Base-by-base conservation (phyloP, 1,140 invertebrate genomes). In the Magallana ariakensis region DNA sequence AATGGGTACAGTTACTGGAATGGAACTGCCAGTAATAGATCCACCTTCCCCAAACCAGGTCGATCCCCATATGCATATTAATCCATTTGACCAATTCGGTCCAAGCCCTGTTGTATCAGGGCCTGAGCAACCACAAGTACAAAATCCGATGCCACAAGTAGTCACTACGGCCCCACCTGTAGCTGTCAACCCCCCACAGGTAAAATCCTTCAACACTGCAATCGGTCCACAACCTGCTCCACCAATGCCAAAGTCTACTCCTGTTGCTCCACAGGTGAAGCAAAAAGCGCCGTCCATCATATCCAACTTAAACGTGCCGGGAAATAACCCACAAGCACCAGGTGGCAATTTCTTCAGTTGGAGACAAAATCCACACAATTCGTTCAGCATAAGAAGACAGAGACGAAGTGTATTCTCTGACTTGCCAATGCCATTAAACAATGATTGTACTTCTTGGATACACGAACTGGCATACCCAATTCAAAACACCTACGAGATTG, bases 401-500 rank as follows among this genome's bases (percentile, higher is more conserved):
- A 75, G 33, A 75, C 66, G 66, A 13, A 75, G 66, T 75, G 66
- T 75, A 10, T 13, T 10, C 5, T 13, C 22, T 13, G 15, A 26
- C 9, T 33, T 33, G 66, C 66, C 66, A 8, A 26, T 11, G 22
- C 66, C 66, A 33, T 13, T 75, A 13, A 13, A 75, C 19, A 75
- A 33, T 33, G 66, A 75, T 26, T 11, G 10, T 11, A 75, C 22
- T 46, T 75, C 66, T 10, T 75, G 26, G 26, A 22, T 75, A 26
- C 26, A 75, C 66, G 8, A 75, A 46, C 8, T 75, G 9, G 66
- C 66, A 9, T 75, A 75, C 33, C 66, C 66, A 75, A 26, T 33
- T 13, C 66, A 75, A 75, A 89, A 89, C 54, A 83, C 75, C 11
- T 89, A 85, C 46, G n/a, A 75, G 1, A 57, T 89, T n/a, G 86